A percentile compares a stretch with the other conserved stretches of the same genome.
These are phyloP conservation scores for Stegana nigrithorax DNA, from an alignment of 2,888 invertebrate species.

Conservation along the genomic window DNA sequence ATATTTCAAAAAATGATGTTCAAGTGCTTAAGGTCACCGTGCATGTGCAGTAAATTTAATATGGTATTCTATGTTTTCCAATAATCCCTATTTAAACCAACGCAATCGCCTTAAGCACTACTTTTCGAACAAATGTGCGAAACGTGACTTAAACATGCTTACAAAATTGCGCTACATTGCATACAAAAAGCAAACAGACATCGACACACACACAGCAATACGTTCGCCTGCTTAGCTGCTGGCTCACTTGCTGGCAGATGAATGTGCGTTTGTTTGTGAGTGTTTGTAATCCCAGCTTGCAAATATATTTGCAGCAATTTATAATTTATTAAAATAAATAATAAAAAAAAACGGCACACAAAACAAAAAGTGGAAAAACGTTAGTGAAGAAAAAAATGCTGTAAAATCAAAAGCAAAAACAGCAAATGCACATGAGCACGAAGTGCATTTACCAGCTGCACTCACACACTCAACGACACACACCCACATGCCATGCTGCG, in stretches of 20 bases:
- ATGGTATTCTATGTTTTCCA: neutral
- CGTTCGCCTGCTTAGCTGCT: no score
- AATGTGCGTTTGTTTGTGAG: neutral
- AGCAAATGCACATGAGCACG: neutral
- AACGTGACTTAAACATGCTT: constrained; percentile 58
- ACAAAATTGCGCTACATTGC: constrained; percentile 48
- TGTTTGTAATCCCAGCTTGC: constrained; percentile 54
- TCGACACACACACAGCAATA: no score
- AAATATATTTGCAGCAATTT: constrained; percentile 60
- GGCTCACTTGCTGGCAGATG: neutral
- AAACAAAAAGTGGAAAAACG: neutral
- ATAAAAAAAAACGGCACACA: constrained; percentile 48
- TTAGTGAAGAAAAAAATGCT: neutral
- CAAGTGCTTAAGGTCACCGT: no score
- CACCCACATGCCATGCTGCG: no score
- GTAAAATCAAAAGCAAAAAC: neutral
- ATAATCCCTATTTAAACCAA: constrained; percentile 3
- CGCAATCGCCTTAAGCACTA: constrained; percentile 60
- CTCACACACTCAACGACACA: no score
- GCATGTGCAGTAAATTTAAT: neutral
- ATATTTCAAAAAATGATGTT: no score
- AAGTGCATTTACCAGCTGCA: no score
- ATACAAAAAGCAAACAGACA: constrained; percentile 36
- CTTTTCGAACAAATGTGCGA: constrained; percentile 57
- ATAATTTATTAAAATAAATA: constrained; percentile 59